These are phyloP conservation scores for Calypte anna DNA, from an alignment of 2,113 vertebrate species.

Conservation along the genomic window DNA sequence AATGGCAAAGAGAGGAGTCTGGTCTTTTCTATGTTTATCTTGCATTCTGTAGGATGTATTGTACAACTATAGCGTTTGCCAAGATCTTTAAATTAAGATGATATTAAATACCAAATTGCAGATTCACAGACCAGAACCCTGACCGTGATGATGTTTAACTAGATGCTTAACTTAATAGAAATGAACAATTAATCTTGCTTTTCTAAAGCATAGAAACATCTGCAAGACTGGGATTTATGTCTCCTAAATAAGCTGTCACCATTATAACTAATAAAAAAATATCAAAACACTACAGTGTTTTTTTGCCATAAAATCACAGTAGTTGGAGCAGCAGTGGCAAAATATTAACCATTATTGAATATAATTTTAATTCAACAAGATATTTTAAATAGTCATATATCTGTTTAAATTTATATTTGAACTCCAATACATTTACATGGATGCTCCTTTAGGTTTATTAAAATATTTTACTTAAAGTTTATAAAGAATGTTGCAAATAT, in stretches of 20 bases:
- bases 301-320: not conserved
- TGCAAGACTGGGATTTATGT: not conserved
- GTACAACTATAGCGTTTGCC: not conserved
- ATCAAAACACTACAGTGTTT: not conserved
- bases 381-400: not conserved
- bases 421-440: not conserved
- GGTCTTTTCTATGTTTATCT: not conserved
- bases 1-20: not conserved
- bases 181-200: not conserved
- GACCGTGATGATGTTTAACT: not conserved
- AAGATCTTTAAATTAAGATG: not conserved
- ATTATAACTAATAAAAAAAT: not conserved
- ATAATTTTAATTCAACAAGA: not conserved
- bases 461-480: not conserved
- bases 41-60: not conserved
- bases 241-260: not conserved
- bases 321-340: not conserved
- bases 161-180: not conserved
- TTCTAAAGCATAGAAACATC: not conserved
- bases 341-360: not conserved
- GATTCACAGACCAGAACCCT: not conserved
- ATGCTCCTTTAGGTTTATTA: not conserved
- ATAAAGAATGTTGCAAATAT: not conserved
- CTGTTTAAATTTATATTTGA: not conserved
- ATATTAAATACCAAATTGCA: not conserved